phyloP scores from a whole-genome alignment of 2,113 vertebrate species.

The Protomyctophum bolini region DNA sequence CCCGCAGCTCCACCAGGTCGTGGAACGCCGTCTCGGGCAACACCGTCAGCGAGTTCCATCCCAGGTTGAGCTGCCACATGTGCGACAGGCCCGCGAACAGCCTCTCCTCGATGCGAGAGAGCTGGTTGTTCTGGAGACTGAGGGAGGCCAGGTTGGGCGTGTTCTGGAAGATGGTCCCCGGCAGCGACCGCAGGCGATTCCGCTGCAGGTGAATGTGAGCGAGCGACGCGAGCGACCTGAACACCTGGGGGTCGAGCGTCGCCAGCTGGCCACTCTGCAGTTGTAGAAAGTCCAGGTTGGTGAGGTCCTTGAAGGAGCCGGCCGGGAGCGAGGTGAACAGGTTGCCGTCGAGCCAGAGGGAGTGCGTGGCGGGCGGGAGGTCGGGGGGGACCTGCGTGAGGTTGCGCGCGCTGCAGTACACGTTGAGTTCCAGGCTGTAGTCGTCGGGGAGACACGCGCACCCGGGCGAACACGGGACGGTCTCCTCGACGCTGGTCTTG shows the following conservation, averaged over 20 bases:
- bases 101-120: constrained; percentile 87
- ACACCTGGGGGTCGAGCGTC: constrained; percentile 83
- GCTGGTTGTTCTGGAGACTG: constrained; percentile 89
- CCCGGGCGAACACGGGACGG: constrained; percentile 78
- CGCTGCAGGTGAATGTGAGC: constrained; percentile 90
- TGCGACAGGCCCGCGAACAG: constrained; percentile 87
- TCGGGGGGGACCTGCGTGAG: constrained; percentile 79
- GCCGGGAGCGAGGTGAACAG: constrained; percentile 82
- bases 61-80: constrained; percentile 93
- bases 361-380: constrained; percentile 77
- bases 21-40: constrained; percentile 87
- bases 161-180: constrained; percentile 81
- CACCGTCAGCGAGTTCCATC: constrained; percentile 91
- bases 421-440: constrained; percentile 83
- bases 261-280: constrained; percentile 86
- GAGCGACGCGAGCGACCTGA: constrained; percentile 83
- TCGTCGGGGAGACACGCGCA: constrained; percentile 87
- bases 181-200: constrained; percentile 83
- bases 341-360: constrained; percentile 92
- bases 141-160: constrained; percentile 87
- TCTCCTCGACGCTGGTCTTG: constrained; percentile 40
- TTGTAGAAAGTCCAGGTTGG: constrained; percentile 88
- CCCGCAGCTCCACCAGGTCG: constrained; percentile 84
- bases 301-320: constrained; percentile 83
- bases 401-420: constrained; percentile 91